These are phyloP conservation scores for Acanthopagrus latus DNA, from an alignment of 2,797 vertebrate genomes.

Conservation along the genomic window DNA sequence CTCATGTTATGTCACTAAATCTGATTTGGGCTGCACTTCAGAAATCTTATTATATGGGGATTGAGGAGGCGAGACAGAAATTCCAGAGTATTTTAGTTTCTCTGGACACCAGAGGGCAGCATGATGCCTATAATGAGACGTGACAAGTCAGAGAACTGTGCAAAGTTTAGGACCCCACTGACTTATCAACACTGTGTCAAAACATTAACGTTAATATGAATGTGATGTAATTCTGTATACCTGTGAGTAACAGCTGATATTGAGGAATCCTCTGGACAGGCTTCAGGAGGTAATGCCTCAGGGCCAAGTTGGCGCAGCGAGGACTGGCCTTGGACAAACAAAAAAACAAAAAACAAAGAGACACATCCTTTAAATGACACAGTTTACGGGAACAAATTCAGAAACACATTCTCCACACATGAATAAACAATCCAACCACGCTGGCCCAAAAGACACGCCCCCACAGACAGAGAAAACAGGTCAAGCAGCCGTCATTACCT, in stretches of 20 bases:
- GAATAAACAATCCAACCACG: slow-evolving; percentile 30
- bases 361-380: background rate
- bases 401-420: background rate
- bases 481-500: slow-evolving; percentile 85
- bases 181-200: background rate
- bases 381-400: slow-evolving; percentile 19
- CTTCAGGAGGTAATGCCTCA: slow-evolving; percentile 97
- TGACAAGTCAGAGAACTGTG: background rate
- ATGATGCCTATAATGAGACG: slow-evolving; percentile 4
- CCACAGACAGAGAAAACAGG: slow-evolving; percentile 57
- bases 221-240: slow-evolving; percentile 72
- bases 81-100: background rate
- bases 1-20: slow-evolving; percentile 77
- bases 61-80: slow-evolving; percentile 21
- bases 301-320: slow-evolving; percentile 93
- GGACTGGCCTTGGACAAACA: slow-evolving; percentile 88
- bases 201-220: background rate
- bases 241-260: slow-evolving; percentile 95
- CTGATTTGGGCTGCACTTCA: slow-evolving; percentile 55
- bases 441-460: background rate
- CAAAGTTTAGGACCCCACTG: background rate
- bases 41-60: slow-evolving; percentile 61
- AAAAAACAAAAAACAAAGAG: background rate
- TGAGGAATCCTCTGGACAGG: slow-evolving; percentile 98
- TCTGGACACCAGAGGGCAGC: slow-evolving; percentile 70